These are phyloP conservation scores for Antheraea mylitta DNA, from an alignment of 1,140 invertebrate species.

Conservation along the genomic window DNA sequence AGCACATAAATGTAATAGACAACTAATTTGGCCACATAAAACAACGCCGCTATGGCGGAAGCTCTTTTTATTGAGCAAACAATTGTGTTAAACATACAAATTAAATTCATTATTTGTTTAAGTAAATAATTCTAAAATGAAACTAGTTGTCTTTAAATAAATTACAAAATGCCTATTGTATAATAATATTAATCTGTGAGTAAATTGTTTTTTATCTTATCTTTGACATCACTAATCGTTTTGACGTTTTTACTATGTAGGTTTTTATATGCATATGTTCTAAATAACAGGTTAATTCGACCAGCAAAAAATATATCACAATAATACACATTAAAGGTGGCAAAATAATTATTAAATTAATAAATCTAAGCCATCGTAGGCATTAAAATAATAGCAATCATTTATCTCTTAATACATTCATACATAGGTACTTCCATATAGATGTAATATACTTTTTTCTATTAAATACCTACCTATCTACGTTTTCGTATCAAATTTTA, in stretches of 20 bases:
- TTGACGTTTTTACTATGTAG: not conserved
- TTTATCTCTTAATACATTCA: constrained; percentile 17
- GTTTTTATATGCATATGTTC: no score
- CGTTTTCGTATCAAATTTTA: constrained; percentile 71
- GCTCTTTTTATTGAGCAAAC: constrained; percentile 14
- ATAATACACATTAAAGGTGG: constrained; percentile 23
- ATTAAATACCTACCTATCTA: constrained; percentile 77
- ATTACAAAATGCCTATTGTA: not conserved
- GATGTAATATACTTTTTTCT: constrained; percentile 68
- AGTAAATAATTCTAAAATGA: not conserved
- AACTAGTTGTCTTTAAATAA: not conserved
- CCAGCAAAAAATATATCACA: constrained; percentile 37
- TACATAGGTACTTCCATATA: constrained; percentile 48
- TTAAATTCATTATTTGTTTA: not conserved
- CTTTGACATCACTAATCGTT: not conserved
- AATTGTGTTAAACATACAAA: constrained; percentile 7
- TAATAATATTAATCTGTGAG: not conserved
- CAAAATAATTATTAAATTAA: constrained; percentile 30
- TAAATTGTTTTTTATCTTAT: not conserved
- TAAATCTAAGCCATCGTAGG: constrained; percentile 22
- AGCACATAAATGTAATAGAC: constrained; percentile 11
- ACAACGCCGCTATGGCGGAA: constrained; percentile 3
- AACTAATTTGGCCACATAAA: constrained; percentile 16
- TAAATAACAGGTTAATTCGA: constrained; percentile 9
- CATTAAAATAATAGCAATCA: constrained; percentile 21